Conservation (phyloP, 2,797 vertebrate species). For the Peromyscus aztecus region DNA sequence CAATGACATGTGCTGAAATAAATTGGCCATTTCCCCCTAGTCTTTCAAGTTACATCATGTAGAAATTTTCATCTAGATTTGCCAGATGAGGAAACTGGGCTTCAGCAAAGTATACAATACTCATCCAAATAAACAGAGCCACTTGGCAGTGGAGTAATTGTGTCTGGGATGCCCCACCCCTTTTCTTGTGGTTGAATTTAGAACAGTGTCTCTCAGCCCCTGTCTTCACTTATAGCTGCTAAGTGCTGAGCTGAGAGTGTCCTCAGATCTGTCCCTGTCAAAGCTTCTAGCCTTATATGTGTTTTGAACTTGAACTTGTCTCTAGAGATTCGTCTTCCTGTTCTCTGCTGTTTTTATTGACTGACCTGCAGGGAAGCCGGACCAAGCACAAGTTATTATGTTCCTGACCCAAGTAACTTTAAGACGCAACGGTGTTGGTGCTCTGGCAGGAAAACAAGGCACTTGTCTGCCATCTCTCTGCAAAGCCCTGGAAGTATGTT, state of each 20-base stretch:
- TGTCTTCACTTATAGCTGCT: background rate
- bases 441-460: background rate
- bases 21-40: background rate
- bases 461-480: background rate
- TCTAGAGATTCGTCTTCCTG: slow-evolving; percentile 6
- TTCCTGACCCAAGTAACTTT: slow-evolving; percentile 71
- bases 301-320: background rate
- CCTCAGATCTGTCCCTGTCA: background rate
- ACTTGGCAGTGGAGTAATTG: background rate
- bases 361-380: background rate
- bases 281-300: background rate
- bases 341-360: background rate
- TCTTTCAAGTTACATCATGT: background rate
- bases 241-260: background rate
- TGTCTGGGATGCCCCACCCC: too few relatives aligned
- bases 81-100: background rate
- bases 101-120: background rate
- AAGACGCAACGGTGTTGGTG: background rate
- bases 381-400: slow-evolving; percentile 68
- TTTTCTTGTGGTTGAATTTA: background rate
- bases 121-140: background rate
- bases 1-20: background rate
- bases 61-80: slow-evolving; percentile 1
- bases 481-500: background rate
- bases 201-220: background rate